phyloP scores from a whole-genome alignment of 1,140 invertebrate species.

The Melanaphis sacchari region DNA sequence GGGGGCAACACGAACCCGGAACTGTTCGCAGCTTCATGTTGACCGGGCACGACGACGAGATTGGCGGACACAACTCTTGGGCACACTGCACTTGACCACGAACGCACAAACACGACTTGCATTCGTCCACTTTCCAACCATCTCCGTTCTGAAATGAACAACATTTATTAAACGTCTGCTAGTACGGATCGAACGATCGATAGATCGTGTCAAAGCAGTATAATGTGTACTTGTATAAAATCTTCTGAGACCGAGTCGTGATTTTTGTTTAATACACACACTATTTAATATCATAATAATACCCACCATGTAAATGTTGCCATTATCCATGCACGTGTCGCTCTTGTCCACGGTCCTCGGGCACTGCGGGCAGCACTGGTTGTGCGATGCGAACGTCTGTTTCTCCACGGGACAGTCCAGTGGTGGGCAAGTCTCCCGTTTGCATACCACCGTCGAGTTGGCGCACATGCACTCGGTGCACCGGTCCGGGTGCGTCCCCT shows the following conservation, averaged over 20 bases:
- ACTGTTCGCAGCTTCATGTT: constrained; percentile 75
- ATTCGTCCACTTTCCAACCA: constrained; percentile 83
- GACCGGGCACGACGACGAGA: constrained; percentile 71
- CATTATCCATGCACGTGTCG: constrained; percentile 71
- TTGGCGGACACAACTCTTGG: constrained; percentile 74
- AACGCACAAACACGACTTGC: constrained; percentile 83
- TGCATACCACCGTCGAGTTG: constrained; percentile 77
- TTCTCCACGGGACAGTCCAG: constrained; percentile 78
- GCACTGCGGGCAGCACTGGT: constrained; percentile 78
- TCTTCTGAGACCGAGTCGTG: neutral
- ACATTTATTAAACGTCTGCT: neutral
- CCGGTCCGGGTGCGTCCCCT: constrained; percentile 69
- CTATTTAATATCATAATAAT: neutral
- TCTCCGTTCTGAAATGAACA: constrained; percentile 77
- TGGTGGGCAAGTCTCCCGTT: constrained; percentile 79
- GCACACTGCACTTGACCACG: constrained; percentile 81
- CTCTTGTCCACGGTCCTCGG: constrained; percentile 68
- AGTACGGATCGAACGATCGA: neutral
- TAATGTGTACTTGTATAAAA: accelerated
- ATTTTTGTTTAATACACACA: neutral
- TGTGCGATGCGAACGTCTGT: constrained; percentile 71
- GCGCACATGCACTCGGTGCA: constrained; percentile 84
- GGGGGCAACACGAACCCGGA: constrained; percentile 83
- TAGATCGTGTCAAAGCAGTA: no score
- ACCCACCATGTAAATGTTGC: constrained; percentile 72